phyloP scores from a whole-genome alignment of 2,888 invertebrate species.

The Drosophila nr. perissopoda region DNA sequence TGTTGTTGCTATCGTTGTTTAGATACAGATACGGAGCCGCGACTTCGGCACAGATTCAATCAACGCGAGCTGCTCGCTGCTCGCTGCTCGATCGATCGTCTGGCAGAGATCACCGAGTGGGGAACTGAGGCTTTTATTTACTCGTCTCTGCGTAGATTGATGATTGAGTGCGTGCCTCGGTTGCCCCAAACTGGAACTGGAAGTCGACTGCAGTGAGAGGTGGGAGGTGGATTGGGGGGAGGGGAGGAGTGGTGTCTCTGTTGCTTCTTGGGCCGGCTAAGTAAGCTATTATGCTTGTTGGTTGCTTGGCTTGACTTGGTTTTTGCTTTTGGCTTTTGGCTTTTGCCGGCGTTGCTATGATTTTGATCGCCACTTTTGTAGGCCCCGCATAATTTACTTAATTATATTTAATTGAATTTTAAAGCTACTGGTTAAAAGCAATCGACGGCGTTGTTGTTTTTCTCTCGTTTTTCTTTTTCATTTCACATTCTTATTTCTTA shows the following conservation, averaged over 20 bases:
- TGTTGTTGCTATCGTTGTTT: constrained; percentile 5
- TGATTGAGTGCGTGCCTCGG: constrained; percentile 75
- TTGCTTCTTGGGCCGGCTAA: constrained; percentile 54
- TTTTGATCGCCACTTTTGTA: constrained; percentile 62
- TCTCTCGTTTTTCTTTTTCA: background rate
- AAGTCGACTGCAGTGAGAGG: background rate
- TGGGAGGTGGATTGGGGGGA: background rate
- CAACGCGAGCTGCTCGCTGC: constrained; percentile 24
- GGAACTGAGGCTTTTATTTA: constrained; percentile 18
- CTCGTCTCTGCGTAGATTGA: constrained; percentile 66
- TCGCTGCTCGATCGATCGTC: constrained; percentile 24
- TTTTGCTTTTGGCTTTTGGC: constrained; percentile 5
- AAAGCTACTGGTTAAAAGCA: constrained; percentile 75
- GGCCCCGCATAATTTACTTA: constrained; percentile 79
- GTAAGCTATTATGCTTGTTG: constrained; percentile 81
- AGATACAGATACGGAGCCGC: background rate
- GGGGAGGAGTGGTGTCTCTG: constrained; percentile 8
- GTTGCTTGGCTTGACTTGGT: background rate
- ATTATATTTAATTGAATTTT: constrained; percentile 81
- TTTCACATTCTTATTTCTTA: constrained; percentile 23
- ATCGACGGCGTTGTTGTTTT: constrained; percentile 10
- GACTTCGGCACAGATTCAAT: constrained; percentile 64
- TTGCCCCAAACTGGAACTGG: constrained; percentile 36
- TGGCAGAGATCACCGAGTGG: constrained; percentile 41
- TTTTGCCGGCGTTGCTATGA: constrained; percentile 47